These are phyloP conservation scores for Lonchura striata DNA, from an alignment of 2,113 vertebrate species.

Conservation along the genomic window DNA sequence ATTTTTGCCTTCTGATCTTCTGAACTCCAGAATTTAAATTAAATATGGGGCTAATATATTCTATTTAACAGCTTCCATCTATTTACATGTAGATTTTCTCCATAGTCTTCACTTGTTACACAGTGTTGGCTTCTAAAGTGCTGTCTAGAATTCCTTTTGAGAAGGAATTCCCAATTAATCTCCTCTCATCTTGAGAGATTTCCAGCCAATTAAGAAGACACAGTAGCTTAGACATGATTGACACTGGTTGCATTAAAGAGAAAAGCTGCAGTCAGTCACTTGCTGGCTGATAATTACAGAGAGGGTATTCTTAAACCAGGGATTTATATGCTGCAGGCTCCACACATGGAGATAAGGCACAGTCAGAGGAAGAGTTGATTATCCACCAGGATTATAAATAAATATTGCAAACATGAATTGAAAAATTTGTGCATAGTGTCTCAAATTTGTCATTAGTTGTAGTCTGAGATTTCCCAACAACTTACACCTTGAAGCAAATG, in stretches of 20 bases:
- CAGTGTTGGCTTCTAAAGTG: neutral
- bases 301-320: neutral
- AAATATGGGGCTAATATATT: neutral
- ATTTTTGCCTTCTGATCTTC: neutral
- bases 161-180: neutral
- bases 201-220: constrained; percentile 2
- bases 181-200: constrained; percentile 4
- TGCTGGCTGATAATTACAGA: constrained; percentile 22
- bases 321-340: neutral
- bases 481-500: neutral
- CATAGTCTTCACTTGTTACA: neutral
- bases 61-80: neutral
- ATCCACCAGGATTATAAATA: neutral
- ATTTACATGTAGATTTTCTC: neutral
- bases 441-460: neutral
- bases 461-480: neutral
- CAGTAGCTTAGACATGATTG: neutral
- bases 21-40: neutral
- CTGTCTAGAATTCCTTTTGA: neutral
- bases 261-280: neutral
- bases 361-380: neutral
- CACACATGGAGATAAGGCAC: neutral
- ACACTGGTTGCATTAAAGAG: neutral
- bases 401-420: neutral
- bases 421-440: neutral